Percentiles rank a stretch among this genome's conserved stretches.
phyloP scores from a whole-genome alignment of 2,113 vertebrate genomes.

The Callipepla squamata region DNA sequence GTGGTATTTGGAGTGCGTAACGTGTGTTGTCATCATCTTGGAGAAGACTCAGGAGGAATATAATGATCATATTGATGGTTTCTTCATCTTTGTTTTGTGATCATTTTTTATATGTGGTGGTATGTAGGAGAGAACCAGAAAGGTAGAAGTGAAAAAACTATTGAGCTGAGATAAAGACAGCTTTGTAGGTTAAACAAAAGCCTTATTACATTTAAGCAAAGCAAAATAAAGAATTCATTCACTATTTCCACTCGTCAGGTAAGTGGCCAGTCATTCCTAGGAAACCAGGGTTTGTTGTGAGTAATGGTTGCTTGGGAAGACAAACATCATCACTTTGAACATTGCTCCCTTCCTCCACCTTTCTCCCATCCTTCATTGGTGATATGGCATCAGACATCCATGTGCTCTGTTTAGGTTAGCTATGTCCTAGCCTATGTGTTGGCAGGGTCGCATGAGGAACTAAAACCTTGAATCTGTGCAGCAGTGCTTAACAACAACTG shows the following conservation, averaged over 20 bases:
- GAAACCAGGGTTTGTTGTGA: background rate
- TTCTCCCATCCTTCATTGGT: background rate
- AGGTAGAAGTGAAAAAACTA: background rate
- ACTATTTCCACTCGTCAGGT: background rate
- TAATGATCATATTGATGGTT: background rate
- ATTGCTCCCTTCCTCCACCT: background rate
- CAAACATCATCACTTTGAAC: background rate
- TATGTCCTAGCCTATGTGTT: fast-evolving
- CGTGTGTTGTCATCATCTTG: background rate
- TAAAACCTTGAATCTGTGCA: background rate
- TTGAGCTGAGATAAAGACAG: background rate
- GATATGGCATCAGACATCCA: background rate
- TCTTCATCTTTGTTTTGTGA: background rate
- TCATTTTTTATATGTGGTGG: fast-evolving
- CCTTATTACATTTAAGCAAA: background rate
- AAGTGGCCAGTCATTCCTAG: background rate
- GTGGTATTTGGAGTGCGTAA: background rate
- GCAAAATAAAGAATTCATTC: background rate
- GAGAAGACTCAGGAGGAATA: background rate
- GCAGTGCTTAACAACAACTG: background rate
- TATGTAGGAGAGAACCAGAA: background rate
- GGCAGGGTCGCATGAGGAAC: fast-evolving
- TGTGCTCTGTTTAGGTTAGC: background rate
- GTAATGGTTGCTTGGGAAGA: background rate
- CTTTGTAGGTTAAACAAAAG: background rate